Percentiles rank a stretch among this genome's conserved stretches.
Evolutionary conservation across 2,888 invertebrate genomes (phyloP).

Genomic region (Heliconius cydno): DNA sequence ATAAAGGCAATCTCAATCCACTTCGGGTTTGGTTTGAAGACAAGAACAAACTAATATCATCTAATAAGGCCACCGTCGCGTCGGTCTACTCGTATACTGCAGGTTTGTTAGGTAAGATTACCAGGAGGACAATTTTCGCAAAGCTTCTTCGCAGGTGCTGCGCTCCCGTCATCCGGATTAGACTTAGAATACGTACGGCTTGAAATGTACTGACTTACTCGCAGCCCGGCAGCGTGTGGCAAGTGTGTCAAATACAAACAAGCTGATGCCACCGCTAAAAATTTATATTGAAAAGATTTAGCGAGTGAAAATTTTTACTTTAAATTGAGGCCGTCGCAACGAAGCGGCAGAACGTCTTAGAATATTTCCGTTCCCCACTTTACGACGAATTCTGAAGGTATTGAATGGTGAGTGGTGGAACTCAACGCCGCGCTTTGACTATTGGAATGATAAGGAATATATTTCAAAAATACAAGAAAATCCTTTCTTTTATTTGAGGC

Average conservation of each 20-base stretch:
- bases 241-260: not conserved
- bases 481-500: no score
- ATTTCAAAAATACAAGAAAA: not conserved
- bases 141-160: constrained; percentile 20
- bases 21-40: no score
- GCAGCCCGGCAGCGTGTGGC: not conserved
- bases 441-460: not conserved
- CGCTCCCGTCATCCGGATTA: constrained; percentile 12
- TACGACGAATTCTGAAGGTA: no score
- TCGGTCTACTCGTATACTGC: no score
- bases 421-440: no score
- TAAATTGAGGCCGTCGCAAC: not conserved
- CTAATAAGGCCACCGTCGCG: not conserved
- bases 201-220: not conserved
- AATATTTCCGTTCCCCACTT: no score
- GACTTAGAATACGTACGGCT: constrained; percentile 7
- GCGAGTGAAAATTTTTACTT: not conserved
- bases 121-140: constrained; percentile 33
- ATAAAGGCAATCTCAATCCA: no score
- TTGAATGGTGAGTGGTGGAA: no score
- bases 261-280: not conserved
- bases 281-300: constrained; percentile 1
- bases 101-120: constrained; percentile 39
- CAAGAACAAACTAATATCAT: constrained; percentile 6
- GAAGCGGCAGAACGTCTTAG: not conserved